Percentiles rank a stretch among this genome's conserved stretches.
These are phyloP conservation scores for Sibirionetta formosa DNA, from an alignment of 2,797 vertebrate genomes.

Conservation along the genomic window DNA sequence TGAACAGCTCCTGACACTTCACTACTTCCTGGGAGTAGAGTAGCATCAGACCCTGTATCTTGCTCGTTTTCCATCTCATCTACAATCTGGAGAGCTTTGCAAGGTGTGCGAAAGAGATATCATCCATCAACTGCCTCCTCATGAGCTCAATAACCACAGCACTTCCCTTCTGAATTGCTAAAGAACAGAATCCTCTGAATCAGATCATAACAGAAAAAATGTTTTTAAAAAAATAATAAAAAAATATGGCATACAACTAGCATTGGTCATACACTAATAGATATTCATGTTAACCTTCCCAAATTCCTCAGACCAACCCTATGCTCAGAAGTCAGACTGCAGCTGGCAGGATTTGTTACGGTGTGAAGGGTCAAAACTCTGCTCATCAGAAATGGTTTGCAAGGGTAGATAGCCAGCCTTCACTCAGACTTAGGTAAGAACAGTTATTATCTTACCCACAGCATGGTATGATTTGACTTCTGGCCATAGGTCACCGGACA, in stretches of 20 bases:
- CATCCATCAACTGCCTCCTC: background rate
- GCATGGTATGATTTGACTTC: slow-evolving; percentile 1
- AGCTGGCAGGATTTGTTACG: background rate
- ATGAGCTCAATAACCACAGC: background rate
- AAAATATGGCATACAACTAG: background rate
- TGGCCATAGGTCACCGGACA: background rate
- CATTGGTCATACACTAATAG: background rate
- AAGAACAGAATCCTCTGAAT: background rate
- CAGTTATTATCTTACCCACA: background rate
- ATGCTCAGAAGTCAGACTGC: background rate
- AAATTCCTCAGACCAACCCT: background rate
- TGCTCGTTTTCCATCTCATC: background rate
- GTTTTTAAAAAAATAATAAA: background rate
- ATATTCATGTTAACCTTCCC: background rate
- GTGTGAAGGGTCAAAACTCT: background rate
- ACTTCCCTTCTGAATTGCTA: background rate
- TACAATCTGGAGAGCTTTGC: background rate
- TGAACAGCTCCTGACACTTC: background rate
- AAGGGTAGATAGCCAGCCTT: background rate
- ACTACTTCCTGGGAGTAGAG: background rate
- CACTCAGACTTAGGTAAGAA: background rate
- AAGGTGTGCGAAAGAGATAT: background rate
- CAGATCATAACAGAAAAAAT: background rate
- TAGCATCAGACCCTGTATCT: background rate
- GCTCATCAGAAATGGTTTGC: slow-evolving; percentile 10